These are phyloP conservation scores for Cyanoramphus novaezelandiae DNA, from an alignment of 2,113 vertebrate species.

Conservation along the genomic window DNA sequence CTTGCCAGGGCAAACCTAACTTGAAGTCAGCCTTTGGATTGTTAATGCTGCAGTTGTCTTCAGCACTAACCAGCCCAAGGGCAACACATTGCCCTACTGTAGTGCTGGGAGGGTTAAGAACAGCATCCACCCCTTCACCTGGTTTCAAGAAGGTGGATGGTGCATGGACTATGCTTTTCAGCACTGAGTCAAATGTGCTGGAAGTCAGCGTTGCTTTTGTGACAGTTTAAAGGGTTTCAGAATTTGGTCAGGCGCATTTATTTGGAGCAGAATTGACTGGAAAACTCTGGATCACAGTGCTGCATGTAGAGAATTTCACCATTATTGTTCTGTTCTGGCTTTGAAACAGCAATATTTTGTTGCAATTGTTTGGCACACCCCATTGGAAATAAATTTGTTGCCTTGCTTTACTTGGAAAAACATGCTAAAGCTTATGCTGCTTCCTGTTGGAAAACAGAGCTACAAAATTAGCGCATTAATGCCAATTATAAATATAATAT, in stretches of 20 bases:
- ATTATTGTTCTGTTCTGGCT: slow-evolving; percentile 6
- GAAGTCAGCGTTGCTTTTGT: fast-evolving
- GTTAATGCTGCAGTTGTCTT: not conserved
- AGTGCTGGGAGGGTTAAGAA: fast-evolving
- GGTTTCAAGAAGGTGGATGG: not conserved
- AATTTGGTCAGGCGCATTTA: not conserved
- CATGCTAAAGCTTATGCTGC: not conserved
- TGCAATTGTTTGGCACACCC: slow-evolving; percentile 29
- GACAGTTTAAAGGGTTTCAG: not conserved
- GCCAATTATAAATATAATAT: slow-evolving; percentile 42
- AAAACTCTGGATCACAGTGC: not conserved
- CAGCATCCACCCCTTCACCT: fast-evolving
- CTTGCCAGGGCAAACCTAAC: not conserved
- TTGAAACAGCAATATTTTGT: slow-evolving; percentile 34
- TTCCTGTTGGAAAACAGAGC: slow-evolving; percentile 58
- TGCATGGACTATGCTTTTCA: not conserved
- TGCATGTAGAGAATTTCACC: not conserved
- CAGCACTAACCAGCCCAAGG: fast-evolving
- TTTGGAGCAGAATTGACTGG: slow-evolving; percentile 5
- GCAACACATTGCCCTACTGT: fast-evolving
- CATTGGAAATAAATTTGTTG: slow-evolving; percentile 45
- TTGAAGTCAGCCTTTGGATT: not conserved
- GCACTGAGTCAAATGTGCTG: not conserved
- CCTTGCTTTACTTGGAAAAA: slow-evolving; percentile 49
- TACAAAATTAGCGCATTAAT: slow-evolving; percentile 51